phyloP scores from a whole-genome alignment of 2,113 vertebrate species.

The Bubo blakistoni region DNA sequence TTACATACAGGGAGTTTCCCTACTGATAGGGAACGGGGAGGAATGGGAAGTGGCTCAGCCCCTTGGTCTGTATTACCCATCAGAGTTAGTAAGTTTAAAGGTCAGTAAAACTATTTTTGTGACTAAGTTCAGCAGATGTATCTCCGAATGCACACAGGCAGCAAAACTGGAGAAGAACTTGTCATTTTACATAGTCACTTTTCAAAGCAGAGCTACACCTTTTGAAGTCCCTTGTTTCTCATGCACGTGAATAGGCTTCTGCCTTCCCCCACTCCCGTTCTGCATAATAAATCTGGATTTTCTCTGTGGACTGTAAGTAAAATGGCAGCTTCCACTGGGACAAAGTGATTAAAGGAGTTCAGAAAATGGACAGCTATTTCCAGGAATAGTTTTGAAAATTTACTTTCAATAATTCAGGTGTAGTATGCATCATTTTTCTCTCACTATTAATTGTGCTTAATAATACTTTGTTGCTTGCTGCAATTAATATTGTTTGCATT shows the following conservation, averaged over 20 bases:
- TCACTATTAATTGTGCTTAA: background rate
- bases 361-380: background rate
- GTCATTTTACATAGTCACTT: background rate
- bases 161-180: background rate
- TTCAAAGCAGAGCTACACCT: background rate
- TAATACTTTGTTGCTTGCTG: background rate
- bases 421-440: background rate
- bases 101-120: background rate
- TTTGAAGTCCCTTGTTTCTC: background rate
- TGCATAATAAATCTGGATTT: background rate
- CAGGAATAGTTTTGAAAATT: background rate
- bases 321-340: background rate
- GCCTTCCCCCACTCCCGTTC: background rate
- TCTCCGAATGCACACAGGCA: background rate
- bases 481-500: background rate
- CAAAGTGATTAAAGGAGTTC: background rate
- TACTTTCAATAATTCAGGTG: background rate
- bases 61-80: background rate
- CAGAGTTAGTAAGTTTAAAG: background rate
- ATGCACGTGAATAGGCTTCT: background rate
- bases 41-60: background rate
- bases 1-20: background rate
- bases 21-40: background rate
- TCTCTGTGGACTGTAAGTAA: background rate
- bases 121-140: background rate